Evolutionary conservation across 2,113 vertebrate species (phyloP).

Genomic region (Fregata magnificens): DNA sequence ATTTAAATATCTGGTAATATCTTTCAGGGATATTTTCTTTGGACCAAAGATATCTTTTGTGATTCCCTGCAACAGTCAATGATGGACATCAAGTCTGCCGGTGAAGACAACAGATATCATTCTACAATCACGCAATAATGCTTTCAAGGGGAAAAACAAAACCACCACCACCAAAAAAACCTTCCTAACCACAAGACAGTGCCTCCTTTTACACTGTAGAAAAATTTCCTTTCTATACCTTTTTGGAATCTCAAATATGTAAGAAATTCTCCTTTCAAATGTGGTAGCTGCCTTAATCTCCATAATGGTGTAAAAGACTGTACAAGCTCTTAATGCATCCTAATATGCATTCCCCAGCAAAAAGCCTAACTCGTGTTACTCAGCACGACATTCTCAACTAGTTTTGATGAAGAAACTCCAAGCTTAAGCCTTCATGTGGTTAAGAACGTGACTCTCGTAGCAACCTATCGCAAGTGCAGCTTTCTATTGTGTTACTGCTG

Average conservation of each 20-base stretch:
- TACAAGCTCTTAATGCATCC: neutral
- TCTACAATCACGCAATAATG: neutral
- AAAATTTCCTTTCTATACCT: neutral
- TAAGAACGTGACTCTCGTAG: neutral
- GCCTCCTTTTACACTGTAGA: neutral
- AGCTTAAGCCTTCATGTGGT: neutral
- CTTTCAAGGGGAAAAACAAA: neutral
- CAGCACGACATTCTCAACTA: neutral
- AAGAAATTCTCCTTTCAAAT: neutral
- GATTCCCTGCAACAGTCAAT: conserved; percentile 77
- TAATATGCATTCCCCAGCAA: neutral
- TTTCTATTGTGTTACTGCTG: neutral
- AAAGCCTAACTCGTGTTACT: neutral
- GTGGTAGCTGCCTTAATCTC: neutral
- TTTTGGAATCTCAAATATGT: neutral
- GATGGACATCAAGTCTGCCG: neutral
- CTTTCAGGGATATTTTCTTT: conserved; percentile 84
- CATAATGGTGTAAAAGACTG: neutral
- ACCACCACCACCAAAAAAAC: neutral
- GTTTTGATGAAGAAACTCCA: neutral
- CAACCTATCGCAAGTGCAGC: neutral
- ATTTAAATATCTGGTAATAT: conserved; percentile 35
- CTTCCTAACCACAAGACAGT: neutral
- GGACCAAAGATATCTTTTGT: conserved; percentile 82
- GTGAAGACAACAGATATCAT: neutral